Evolutionary conservation across 2,888 invertebrate genomes (phyloP).

Genomic region (Acrobeloides nanus): DNA sequence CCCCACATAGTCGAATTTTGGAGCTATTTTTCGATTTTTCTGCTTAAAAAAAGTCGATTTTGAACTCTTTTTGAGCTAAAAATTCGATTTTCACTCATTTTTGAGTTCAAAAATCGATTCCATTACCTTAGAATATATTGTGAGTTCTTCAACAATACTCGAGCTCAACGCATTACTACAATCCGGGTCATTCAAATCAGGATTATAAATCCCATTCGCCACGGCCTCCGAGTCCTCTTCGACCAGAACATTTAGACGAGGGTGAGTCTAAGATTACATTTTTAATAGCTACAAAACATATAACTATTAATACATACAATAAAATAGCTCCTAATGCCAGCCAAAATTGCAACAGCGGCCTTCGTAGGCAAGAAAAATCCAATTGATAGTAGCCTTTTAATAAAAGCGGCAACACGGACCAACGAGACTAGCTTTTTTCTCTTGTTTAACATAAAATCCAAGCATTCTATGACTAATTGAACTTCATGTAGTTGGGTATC

Average conservation of each 20-base stretch:
- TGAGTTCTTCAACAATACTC: slow-evolving; percentile 34
- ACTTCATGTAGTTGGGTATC: slow-evolving; percentile 30
- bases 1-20: too few relatives aligned
- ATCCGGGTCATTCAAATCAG: slow-evolving; percentile 48
- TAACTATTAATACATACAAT: slow-evolving; percentile 10
- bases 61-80: background rate
- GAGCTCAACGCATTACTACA: slow-evolving; percentile 35
- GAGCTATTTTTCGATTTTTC: background rate
- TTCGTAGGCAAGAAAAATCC: slow-evolving; percentile 34
- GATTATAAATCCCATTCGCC: slow-evolving; percentile 34
- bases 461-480: slow-evolving; percentile 28
- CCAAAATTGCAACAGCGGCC: slow-evolving; percentile 32
- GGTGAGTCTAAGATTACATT: slow-evolving; percentile 34
- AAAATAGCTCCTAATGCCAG: slow-evolving; percentile 32
- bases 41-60: background rate
- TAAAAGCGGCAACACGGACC: slow-evolving; percentile 45
- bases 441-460: slow-evolving; percentile 42
- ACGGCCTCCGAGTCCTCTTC: slow-evolving; percentile 36
- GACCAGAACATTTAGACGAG: slow-evolving; percentile 33
- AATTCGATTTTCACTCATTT: too few relatives aligned
- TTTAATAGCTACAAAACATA: background rate
- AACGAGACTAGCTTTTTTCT: slow-evolving; percentile 42
- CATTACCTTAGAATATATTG: slow-evolving; percentile 30
- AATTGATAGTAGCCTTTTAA: slow-evolving; percentile 38
- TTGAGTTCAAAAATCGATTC: background rate